phyloP scores from a whole-genome alignment of 2,797 vertebrate genomes.

The Cynopterus sphinx region DNA sequence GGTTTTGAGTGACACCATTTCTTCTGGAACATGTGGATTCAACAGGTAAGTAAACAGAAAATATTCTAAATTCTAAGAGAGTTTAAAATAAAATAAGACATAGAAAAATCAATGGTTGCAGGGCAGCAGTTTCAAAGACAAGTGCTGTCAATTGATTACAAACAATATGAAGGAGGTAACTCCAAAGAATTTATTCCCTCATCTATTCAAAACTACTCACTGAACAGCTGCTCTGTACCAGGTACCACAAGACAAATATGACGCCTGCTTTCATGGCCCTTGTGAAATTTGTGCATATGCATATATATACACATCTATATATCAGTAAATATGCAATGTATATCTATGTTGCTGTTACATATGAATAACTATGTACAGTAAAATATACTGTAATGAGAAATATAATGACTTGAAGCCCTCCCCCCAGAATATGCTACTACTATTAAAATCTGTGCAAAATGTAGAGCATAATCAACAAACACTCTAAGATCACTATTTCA shows the following conservation, averaged over 20 bases:
- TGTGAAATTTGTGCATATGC: background rate
- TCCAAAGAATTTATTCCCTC: background rate
- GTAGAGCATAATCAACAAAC: background rate
- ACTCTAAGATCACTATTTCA: background rate
- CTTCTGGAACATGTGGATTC: background rate
- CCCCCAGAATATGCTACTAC: background rate
- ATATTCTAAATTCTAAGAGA: background rate
- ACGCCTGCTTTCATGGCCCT: background rate
- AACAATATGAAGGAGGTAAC: background rate
- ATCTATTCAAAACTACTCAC: background rate
- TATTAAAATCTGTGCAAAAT: constrained; percentile 11
- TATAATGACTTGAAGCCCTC: background rate
- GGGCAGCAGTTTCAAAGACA: background rate
- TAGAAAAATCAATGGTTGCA: background rate
- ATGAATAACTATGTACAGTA: background rate
- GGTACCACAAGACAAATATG: background rate
- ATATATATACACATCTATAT: too few species aligned
- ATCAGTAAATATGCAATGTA: accelerated
- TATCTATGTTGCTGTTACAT: background rate
- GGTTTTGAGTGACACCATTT: background rate
- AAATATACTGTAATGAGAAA: background rate
- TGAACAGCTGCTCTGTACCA: background rate
- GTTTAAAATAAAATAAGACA: background rate
- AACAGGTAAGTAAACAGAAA: background rate
- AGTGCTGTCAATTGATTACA: background rate